Evolutionary conservation across 1,140 invertebrate species (phyloP).

Genomic region (Listronotus oregonensis): DNA sequence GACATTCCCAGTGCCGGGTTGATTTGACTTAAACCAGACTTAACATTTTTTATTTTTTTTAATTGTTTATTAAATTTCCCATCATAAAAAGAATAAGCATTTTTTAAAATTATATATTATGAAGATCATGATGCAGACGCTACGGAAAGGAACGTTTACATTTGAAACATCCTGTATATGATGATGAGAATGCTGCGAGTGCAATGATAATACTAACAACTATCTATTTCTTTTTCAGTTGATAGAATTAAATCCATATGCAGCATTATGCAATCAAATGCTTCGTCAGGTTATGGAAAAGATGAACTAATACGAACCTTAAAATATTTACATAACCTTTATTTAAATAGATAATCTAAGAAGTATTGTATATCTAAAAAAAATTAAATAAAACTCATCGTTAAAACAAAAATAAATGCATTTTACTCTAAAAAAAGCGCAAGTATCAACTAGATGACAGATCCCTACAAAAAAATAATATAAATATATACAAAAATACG

Average conservation of each 20-base stretch:
- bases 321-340: constrained; percentile 43
- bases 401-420: constrained; percentile 37
- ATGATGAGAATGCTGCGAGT: no score
- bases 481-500: constrained; percentile 33
- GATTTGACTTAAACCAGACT: no score
- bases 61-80: no score
- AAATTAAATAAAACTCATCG: constrained; percentile 17
- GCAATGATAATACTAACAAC: no score
- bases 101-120: no score
- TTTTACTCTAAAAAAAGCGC: constrained; percentile 31
- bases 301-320: constrained; percentile 50
- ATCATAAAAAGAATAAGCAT: no score
- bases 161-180: no score
- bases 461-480: constrained; percentile 11
- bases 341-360: constrained; percentile 34
- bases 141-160: no score
- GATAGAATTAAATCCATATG: constrained; percentile 81
- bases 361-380: constrained; percentile 19
- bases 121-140: no score
- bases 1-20: no score
- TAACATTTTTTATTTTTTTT: no score
- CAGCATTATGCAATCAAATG: constrained; percentile 93
- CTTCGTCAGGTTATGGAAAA: constrained; percentile 67
- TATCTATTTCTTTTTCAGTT: constrained; percentile 68
- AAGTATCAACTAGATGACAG: constrained; percentile 20